These are phyloP conservation scores for Arctocebus calabarensis DNA, from an alignment of 2,797 vertebrate genomes.

Conservation along the genomic window DNA sequence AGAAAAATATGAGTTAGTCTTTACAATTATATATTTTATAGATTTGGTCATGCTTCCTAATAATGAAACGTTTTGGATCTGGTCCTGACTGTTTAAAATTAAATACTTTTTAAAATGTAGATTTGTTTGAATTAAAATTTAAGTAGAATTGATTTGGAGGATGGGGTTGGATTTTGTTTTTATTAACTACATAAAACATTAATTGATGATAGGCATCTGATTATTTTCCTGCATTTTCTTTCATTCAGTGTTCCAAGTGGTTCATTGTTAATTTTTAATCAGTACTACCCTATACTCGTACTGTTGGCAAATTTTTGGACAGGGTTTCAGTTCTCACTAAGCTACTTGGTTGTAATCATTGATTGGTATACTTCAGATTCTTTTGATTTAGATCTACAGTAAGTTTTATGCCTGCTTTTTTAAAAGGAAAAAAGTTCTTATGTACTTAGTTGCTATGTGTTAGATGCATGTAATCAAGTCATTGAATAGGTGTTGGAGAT, in stretches of 20 bases:
- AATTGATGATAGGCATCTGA: not conserved
- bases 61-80: slow-evolving; percentile 8
- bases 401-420: not conserved
- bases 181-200: slow-evolving; percentile 35
- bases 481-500: slow-evolving; percentile 47
- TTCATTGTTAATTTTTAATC: slow-evolving; percentile 46
- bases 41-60: slow-evolving; percentile 21
- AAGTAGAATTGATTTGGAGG: slow-evolving; percentile 27
- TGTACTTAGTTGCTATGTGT: slow-evolving; percentile 38
- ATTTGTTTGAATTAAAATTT: slow-evolving; percentile 44
- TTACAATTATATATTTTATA: slow-evolving; percentile 46
- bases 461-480: not conserved
- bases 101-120: slow-evolving; percentile 17
- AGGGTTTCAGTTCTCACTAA: slow-evolving; percentile 41
- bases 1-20: slow-evolving; percentile 50
- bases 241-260: slow-evolving; percentile 34
- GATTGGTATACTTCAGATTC: slow-evolving; percentile 31
- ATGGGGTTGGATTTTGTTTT: slow-evolving; percentile 32
- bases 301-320: slow-evolving; percentile 47
- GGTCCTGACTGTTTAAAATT: slow-evolving; percentile 44
- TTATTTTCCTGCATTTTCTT: slow-evolving; percentile 56
- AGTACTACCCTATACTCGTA: slow-evolving; percentile 43
- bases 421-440: slow-evolving; percentile 8
- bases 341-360: slow-evolving; percentile 42
- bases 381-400: slow-evolving; percentile 37